phyloP scores from a whole-genome alignment of 2,888 invertebrate species.

The Sesia bembeciformis region DNA sequence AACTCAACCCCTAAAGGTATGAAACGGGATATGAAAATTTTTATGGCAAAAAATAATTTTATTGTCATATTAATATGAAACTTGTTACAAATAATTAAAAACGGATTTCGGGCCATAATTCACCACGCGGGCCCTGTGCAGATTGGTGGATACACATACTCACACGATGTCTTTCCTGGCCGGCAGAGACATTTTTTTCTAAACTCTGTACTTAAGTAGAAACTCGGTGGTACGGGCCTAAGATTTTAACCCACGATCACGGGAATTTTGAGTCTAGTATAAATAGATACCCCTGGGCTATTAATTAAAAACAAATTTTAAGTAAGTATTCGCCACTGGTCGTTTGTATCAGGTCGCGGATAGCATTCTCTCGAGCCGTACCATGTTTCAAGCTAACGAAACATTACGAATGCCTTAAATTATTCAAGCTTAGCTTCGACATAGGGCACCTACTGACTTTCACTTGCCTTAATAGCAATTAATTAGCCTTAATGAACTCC shows the following conservation, averaged over 20 bases:
- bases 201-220: too few species aligned
- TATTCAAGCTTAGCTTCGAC: neutral
- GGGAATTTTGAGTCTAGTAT: too few species aligned
- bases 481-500: constrained; percentile 63
- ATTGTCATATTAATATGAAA: neutral
- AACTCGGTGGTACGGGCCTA: too few species aligned
- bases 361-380: neutral
- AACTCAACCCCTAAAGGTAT: neutral
- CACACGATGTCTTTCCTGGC: too few species aligned
- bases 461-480: constrained; percentile 46
- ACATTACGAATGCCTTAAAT: neutral
- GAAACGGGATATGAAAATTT: neutral
- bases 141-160: too few species aligned
- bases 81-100: neutral
- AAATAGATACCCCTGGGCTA: too few species aligned
- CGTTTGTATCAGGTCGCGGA: neutral
- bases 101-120: too few species aligned
- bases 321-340: too few species aligned
- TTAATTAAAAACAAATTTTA: too few species aligned
- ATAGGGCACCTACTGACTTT: constrained; percentile 43
- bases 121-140: too few species aligned
- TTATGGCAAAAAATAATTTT: neutral
- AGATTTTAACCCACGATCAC: too few species aligned
- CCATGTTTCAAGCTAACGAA: neutral
- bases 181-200: too few species aligned